Conservation (phyloP, 2,888 invertebrate genomes). For the Epinotia bilunana region DNA sequence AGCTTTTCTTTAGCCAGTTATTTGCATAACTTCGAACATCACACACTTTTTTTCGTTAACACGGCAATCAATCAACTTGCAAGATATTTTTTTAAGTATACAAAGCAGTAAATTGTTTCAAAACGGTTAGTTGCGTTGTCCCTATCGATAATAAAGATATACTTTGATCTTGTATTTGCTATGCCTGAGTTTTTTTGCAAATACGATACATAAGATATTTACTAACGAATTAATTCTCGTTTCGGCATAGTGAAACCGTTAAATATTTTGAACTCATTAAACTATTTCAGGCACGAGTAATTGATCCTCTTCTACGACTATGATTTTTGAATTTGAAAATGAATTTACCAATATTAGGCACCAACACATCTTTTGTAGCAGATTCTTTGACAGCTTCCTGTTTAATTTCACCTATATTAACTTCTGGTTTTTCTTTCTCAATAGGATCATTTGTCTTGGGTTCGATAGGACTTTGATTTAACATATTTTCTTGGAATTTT, state of each 20-base stretch:
- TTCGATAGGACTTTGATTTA: neutral
- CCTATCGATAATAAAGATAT: neutral
- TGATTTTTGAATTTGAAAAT: neutral
- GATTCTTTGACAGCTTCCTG: neutral
- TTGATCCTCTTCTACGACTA: neutral
- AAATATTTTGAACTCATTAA: neutral
- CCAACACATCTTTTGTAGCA: neutral
- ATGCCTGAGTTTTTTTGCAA: neutral
- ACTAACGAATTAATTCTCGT: too few relatives aligned
- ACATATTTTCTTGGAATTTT: neutral
- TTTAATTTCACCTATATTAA: neutral
- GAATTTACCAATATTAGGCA: constrained; percentile 25
- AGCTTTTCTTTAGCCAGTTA: neutral
- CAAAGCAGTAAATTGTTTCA: neutral
- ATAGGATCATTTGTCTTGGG: neutral
- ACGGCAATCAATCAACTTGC: neutral
- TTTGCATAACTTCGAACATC: neutral
- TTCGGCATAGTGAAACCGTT: neutral
- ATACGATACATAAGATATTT: neutral
- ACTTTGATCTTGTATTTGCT: neutral
- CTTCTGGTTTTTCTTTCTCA: neutral
- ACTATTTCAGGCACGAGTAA: neutral
- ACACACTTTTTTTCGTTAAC: neutral
- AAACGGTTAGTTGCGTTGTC: neutral
- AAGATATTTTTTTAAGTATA: neutral